Percentiles rank a stretch among this genome's conserved stretches.
These are phyloP conservation scores for Hoplodrina ambigua DNA, from an alignment of 2,888 invertebrate genomes.

Conservation along the genomic window DNA sequence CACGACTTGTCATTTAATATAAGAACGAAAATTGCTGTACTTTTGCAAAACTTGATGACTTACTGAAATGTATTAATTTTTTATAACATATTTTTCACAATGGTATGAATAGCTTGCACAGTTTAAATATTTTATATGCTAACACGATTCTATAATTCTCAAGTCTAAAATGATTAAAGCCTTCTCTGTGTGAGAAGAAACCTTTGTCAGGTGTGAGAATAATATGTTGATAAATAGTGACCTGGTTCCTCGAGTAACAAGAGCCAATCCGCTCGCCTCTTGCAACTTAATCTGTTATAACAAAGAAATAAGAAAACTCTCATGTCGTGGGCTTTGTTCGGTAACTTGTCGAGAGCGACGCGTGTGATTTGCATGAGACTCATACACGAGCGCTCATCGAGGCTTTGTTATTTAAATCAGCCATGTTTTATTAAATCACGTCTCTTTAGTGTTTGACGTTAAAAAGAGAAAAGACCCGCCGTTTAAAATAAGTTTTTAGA, in stretches of 20 bases:
- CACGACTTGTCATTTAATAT: no score
- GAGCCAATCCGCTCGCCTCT: constrained; percentile 9
- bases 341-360: constrained; percentile 45
- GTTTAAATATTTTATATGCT: no score
- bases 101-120: no score
- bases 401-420: constrained; percentile 50
- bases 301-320: constrained; percentile 51
- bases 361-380: constrained; percentile 47
- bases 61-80: no score
- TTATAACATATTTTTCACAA: no score
- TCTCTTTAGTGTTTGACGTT: constrained; percentile 21
- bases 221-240: neutral
- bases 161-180: no score
- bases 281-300: constrained; percentile 14
- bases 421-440: constrained; percentile 41
- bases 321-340: constrained; percentile 39
- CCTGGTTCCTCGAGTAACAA: neutral
- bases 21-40: no score
- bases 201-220: neutral
- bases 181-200: no score
- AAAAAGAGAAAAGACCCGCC: neutral
- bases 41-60: no score
- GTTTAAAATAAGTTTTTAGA: neutral
- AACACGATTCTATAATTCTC: no score
- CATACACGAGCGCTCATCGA: constrained; percentile 14